A percentile compares a stretch with the other conserved stretches of the same genome.
Evolutionary conservation across 2,797 vertebrate species (phyloP).

Genomic region (Myotis daubentonii): DNA sequence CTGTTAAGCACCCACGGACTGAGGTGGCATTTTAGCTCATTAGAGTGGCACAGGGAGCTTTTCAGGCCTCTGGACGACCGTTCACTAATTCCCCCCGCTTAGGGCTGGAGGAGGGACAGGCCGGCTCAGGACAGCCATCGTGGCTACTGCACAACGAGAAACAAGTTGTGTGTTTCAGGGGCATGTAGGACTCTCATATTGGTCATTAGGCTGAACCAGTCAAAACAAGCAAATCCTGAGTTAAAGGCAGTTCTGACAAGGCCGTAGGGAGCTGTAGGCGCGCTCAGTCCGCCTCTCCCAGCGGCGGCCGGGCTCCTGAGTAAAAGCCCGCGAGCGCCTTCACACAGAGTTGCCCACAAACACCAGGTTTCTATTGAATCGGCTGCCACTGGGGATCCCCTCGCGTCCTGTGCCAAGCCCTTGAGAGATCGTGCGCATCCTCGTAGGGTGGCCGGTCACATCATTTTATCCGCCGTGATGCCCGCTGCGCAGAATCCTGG

Average conservation of each 20-base stretch:
- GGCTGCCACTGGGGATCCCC: background rate
- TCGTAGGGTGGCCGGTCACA: fast-evolving
- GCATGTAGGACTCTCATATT: background rate
- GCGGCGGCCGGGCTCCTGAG: background rate
- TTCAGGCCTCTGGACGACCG: background rate
- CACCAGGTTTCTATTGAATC: fast-evolving
- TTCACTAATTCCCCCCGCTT: background rate
- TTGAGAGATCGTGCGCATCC: fast-evolving
- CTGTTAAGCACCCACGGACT: fast-evolving
- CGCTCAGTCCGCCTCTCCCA: background rate
- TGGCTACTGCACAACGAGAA: background rate
- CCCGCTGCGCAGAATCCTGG: fast-evolving
- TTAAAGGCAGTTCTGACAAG: background rate
- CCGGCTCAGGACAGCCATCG: background rate
- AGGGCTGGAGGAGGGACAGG: background rate
- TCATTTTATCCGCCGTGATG: background rate
- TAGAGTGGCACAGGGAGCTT: background rate
- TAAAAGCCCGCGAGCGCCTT: fast-evolving
- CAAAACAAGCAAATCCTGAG: background rate
- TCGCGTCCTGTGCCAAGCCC: background rate
- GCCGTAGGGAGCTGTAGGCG: fast-evolving
- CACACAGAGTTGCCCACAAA: background rate
- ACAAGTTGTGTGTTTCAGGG: background rate
- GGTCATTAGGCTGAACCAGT: background rate
- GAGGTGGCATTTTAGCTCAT: background rate